A percentile compares a stretch with the other conserved stretches of the same genome.
Evolutionary conservation across 2,888 invertebrate species (phyloP).

Genomic region (Prosopocoilus inquinatus): DNA sequence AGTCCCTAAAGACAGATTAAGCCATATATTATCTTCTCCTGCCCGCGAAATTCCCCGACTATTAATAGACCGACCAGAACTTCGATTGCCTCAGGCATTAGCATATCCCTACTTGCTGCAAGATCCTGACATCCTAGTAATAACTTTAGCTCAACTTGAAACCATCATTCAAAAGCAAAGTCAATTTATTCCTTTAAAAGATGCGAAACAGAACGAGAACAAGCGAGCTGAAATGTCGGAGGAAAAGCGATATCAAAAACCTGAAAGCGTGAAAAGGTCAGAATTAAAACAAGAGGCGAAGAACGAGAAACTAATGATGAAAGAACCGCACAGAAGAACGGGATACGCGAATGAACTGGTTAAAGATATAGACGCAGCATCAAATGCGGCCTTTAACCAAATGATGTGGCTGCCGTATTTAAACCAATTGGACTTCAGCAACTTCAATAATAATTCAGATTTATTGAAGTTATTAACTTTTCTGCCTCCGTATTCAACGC

Average conservation of each 20-base stretch:
- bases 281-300: background rate
- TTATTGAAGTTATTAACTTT: slow-evolving; percentile 43
- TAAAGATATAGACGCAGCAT: slow-evolving; percentile 68
- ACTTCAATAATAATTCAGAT: slow-evolving; percentile 53
- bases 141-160: slow-evolving; percentile 73
- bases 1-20: slow-evolving; percentile 74
- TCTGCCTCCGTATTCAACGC: slow-evolving; percentile 47
- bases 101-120: slow-evolving; percentile 69
- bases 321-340: slow-evolving; percentile 10
- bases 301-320: slow-evolving; percentile 14
- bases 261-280: background rate
- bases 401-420: slow-evolving; percentile 75
- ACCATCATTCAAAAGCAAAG: slow-evolving; percentile 59
- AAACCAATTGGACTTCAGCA: slow-evolving; percentile 60
- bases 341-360: slow-evolving; percentile 50
- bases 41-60: slow-evolving; percentile 75
- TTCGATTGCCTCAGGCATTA: slow-evolving; percentile 71
- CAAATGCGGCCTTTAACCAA: slow-evolving; percentile 67
- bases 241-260: slow-evolving; percentile 25
- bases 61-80: slow-evolving; percentile 68
- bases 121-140: slow-evolving; percentile 76
- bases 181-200: slow-evolving; percentile 37
- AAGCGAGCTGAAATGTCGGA: background rate
- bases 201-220: slow-evolving; percentile 38
- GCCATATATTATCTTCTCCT: slow-evolving; percentile 68